phyloP scores from a whole-genome alignment of 2,113 vertebrate genomes.

The Laterallus jamaicensis region DNA sequence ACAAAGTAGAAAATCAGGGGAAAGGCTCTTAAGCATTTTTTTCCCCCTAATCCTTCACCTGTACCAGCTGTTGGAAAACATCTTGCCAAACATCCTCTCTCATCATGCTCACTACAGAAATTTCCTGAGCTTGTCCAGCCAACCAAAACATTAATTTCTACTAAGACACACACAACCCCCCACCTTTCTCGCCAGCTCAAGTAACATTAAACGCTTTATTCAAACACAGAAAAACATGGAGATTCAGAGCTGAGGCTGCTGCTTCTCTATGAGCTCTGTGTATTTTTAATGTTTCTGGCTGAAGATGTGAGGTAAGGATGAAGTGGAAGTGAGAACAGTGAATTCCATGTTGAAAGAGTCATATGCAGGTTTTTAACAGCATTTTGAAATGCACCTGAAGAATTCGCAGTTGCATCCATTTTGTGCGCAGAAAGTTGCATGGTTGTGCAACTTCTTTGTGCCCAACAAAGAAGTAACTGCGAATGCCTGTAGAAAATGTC shows the following conservation, averaged over 20 bases:
- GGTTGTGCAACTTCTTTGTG: neutral
- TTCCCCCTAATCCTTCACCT: conserved; percentile 37
- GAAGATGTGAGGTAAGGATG: conserved; percentile 46
- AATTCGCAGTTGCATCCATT: neutral
- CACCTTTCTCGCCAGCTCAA: conserved; percentile 51
- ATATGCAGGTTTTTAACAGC: conserved; percentile 32
- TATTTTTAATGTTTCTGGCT: conserved; percentile 54
- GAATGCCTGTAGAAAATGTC: neutral
- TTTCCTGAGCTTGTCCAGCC: conserved; percentile 55
- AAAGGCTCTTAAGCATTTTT: neutral
- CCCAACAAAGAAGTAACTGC: neutral
- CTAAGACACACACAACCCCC: conserved; percentile 47
- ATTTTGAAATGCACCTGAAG: conserved; percentile 46
- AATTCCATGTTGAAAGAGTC: conserved; percentile 58
- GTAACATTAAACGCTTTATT: conserved; percentile 61
- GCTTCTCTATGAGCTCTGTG: conserved; percentile 42
- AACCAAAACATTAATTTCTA: conserved; percentile 62
- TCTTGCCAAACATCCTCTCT: conserved; percentile 52
- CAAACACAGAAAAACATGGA: conserved; percentile 51
- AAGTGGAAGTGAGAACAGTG: conserved; percentile 53
- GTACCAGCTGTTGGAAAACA: conserved; percentile 45
- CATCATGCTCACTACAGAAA: conserved; percentile 54
- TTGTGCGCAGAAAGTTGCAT: neutral
- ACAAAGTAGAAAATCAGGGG: neutral
- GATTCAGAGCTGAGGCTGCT: conserved; percentile 25